Percentiles rank a stretch among this genome's conserved stretches.
These are phyloP conservation scores for Seriola quinqueradiata DNA, from an alignment of 2,113 vertebrate genomes.

Conservation along the genomic window DNA sequence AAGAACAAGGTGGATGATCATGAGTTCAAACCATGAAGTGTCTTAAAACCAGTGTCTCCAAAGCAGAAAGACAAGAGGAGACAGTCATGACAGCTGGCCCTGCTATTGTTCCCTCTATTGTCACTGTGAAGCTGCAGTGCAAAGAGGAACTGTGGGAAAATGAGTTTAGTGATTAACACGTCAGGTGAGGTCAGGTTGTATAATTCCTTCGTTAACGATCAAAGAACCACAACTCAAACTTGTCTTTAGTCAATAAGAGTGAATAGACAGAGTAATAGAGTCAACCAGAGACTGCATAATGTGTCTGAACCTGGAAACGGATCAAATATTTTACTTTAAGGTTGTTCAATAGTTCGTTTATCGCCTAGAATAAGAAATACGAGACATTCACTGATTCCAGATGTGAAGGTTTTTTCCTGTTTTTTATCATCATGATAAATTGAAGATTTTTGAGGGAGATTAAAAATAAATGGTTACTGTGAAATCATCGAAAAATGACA, in stretches of 20 bases:
- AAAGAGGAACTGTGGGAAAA: conserved; percentile 47
- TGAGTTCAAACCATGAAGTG: conserved; percentile 30
- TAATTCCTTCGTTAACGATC: neutral
- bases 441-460: neutral
- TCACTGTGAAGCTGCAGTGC: neutral
- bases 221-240: no score
- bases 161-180: conserved; percentile 4
- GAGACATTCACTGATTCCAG: no score
- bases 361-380: no score
- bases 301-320: no score
- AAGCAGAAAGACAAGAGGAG: conserved; percentile 47
- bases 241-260: no score
- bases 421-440: neutral
- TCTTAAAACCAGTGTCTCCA: conserved; percentile 58
- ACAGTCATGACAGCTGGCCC: conserved; percentile 20
- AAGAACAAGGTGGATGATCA: conserved; percentile 32
- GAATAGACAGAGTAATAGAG: no score
- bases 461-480: no score
- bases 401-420: no score
- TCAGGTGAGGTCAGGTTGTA: conserved; percentile 19
- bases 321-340: no score
- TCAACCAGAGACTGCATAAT: no score
- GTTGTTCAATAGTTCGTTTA: no score
- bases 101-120: conserved; percentile 20
- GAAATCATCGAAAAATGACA: no score